Base-by-base conservation (phyloP, 2,888 invertebrate species). In the Hedychridium roseum region DNA sequence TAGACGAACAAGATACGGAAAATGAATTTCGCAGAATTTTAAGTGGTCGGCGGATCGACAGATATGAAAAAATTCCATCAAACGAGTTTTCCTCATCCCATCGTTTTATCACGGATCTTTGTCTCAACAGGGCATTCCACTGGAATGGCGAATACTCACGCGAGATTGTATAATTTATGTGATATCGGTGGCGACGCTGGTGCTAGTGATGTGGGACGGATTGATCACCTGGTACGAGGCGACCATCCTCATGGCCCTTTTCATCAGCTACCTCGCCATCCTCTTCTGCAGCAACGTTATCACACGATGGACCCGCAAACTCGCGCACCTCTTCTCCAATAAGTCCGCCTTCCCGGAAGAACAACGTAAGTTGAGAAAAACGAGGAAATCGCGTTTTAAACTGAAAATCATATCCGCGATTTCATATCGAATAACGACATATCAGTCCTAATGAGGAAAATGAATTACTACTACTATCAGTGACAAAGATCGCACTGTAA, bases 91-190 rank as follows among this genome's bases (percentile, higher is more conserved):
- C n/a, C n/a, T n/a, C n/a, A n/a, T n/a, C n/a, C n/a, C n/a, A n/a
- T n/a, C n/a, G n/a, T n/a, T n/a, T n/a, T n/a, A n/a, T n/a, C n/a
- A n/a, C n/a, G n/a, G n/a, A n/a, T n/a, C n/a, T 7, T 31, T 37
- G 17, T 32, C 2, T 2, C 16, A 35, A 23, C 76, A 92, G 91
- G 87, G 88, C 0, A 87, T 93, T 20, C 82, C 85, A 61, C 81
- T 94, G 37, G 90, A 92, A 68, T 87, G 88, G 84, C 88, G 88
- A 80, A 91, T 94, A 0, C 84, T 95, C 14, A 88, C 90, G 0
- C 81, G 95, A 51, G 95, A 95, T 68, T 89, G 89, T 32, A 66
- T 86, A 4, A 88, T 92, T 44, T 95, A 94, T 73, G 82, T 88
- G 53, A 71, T 89, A 16, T 88, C 91, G 34, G 88, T 94, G 0